These are phyloP conservation scores for Meghimatium bilineatum DNA, from an alignment of 2,888 invertebrate species.

Conservation along the genomic window DNA sequence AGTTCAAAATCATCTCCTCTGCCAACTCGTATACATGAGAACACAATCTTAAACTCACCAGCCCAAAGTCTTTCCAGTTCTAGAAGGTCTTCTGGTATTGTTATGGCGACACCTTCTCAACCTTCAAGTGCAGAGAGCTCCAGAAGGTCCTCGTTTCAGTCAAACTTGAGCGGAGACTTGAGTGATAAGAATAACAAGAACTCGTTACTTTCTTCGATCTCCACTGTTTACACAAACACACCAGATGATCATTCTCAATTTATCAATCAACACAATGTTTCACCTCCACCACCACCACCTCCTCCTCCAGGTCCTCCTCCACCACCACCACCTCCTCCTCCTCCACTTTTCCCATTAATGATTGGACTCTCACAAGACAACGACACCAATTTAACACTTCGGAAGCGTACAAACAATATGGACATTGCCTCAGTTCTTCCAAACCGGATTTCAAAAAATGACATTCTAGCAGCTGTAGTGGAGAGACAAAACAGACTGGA, in stretches of 20 bases:
- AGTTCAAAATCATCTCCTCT: conserved; percentile 23
- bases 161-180: conserved; percentile 46
- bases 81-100: conserved; percentile 31
- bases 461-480: conserved; percentile 71
- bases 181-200: conserved; percentile 25
- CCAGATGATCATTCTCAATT: not conserved
- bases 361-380: conserved; percentile 36
- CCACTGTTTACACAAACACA: not conserved
- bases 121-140: conserved; percentile 54
- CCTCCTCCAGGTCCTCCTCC: conserved; percentile 35
- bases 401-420: conserved; percentile 33
- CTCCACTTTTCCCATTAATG: conserved; percentile 16
- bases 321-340: conserved; percentile 18
- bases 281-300: conserved; percentile 49
- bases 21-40: conserved; percentile 8
- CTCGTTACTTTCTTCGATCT: conserved; percentile 15
- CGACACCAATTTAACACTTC: not conserved
- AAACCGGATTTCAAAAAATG: conserved; percentile 56
- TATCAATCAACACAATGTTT: conserved; percentile 48
- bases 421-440: conserved; percentile 49
- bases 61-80: conserved; percentile 30
- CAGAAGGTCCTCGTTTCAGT: conserved; percentile 52
- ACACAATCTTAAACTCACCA: conserved; percentile 47
- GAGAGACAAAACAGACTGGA: conserved; percentile 68
- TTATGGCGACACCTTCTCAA: conserved; percentile 38